Base-by-base conservation (phyloP, 2,888 invertebrate genomes). In the Ophonus ardosiacus region DNA sequence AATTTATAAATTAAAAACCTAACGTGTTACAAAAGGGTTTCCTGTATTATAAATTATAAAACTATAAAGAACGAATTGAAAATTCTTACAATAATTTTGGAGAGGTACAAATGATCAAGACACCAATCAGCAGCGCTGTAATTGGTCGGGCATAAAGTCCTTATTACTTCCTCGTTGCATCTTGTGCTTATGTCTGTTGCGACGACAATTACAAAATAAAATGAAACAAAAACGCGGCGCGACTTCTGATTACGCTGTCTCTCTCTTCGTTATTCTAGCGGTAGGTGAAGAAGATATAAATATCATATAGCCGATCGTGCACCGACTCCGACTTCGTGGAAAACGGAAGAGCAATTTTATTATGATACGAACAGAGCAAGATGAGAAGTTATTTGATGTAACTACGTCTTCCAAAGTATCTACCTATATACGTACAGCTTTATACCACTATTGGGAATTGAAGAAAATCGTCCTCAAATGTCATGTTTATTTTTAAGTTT, bases 151-250 rank as follows among this genome's bases (percentile, higher is more conserved):
- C 7, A 13, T 31, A 31, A 24, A 65, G n/a, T 8, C 13, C n/a
- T 13, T 65, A 31, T 65, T 13, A 65, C 21, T 31, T 13, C 24
- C 13, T 15, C 31, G 31, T 18, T 65, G 65, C 65, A 65, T 31
- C 65, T 24, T 65, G 18, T 18, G 68, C 31, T 68, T 31, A 15
- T 68, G 38, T 68, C 21, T 21, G n/a, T n/a, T n/a, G 56, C 78
- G 24, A 24, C 56, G 24, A 78, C 78, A 78, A 78, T 78, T 78
- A 78, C 78, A 24, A 57, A 78, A 78, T 57, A 78, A 78, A n/a
- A 76, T 2, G 76, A 76, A 76, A 57, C 24, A 78, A 78, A 56
- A 78, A 78, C 65, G 31, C 31, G 65, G 13, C 74, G 40, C 74
- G 74, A 40, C 74, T 51, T 74, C 40, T 74, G 74, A 74, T 43